Evolutionary conservation across 1,140 invertebrate species (phyloP).

Genomic region (Limonius californicus): DNA sequence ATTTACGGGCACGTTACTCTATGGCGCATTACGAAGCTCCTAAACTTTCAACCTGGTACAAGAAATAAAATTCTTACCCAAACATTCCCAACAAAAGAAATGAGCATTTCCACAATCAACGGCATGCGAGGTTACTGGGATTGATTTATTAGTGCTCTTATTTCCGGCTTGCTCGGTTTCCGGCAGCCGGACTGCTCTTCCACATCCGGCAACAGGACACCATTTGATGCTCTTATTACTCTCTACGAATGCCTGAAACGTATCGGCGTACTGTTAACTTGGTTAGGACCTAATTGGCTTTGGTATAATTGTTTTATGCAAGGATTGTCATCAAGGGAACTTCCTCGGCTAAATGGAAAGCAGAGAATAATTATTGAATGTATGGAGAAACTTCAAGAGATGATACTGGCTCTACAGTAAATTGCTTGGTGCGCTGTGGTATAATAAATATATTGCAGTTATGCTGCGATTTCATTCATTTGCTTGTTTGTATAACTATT

Average conservation of each 20-base stretch:
- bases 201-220: slow-evolving; percentile 69
- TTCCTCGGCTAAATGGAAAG: no score
- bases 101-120: slow-evolving; percentile 73
- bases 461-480: no score
- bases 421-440: no score
- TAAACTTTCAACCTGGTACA: slow-evolving; percentile 7
- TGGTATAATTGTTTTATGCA: no score
- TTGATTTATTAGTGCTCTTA: slow-evolving; percentile 35
- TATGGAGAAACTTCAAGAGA: no score
- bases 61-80: slow-evolving; percentile 36
- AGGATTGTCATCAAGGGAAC: no score
- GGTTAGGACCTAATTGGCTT: not conserved
- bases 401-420: no score
- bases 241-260: slow-evolving; percentile 65
- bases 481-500: no score
- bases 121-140: slow-evolving; percentile 55
- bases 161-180: slow-evolving; percentile 51
- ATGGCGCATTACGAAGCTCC: not conserved
- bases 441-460: no score
- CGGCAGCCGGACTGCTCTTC: slow-evolving; percentile 62
- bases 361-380: no score
- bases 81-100: slow-evolving; percentile 68
- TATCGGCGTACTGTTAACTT: not conserved
- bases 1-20: not conserved
- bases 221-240: slow-evolving; percentile 71